Base-by-base conservation (phyloP, 2,888 invertebrate species). In the Drosophila fungiperda region DNA sequence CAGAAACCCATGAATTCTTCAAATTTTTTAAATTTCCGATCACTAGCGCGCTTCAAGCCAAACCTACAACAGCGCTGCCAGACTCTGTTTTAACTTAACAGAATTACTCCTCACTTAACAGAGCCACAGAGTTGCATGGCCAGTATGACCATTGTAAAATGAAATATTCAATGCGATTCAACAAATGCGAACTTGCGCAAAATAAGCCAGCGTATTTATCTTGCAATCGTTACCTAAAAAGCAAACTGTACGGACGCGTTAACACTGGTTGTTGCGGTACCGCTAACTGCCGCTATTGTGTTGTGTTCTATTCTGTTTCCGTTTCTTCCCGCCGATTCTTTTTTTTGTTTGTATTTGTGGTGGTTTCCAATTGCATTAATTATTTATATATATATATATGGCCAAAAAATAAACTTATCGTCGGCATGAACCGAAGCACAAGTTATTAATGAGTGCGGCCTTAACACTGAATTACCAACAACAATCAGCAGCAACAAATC, bases 321-420 rank as follows among this genome's bases (percentile, higher is more conserved):
- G 49, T 59, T 38, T 67, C 17, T 49, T 64, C n/a, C 2, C 40
- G 8, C 40, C 45, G 29, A 40, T 20, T 68, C 40, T 50, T 52
- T 60, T 72, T 49, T 9, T 32, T 54, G 52, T 35, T 72, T 45
- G 59, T 45, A 38, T 29, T 52, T 49, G 40, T 26, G 26, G 36
- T 38, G 38, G 26, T 33, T 35, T n/a, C 11, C 62, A 58, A 68
- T 59, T 77, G 69, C 59, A 76, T 54, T 68, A 35, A 35, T 23
- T 23, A 12, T 20, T 12, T 3, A 29, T 29, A 35, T 17, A 49
- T 8, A 49, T 38, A 58, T 75, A 60, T 71, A 79, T 68, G 66
- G 65, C 65, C 65, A 71, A 70, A 69, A 66, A 55, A 67, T 88
- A 83, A 90, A 90, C 84, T 88, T 90, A 90, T 86, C 90, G 66